Percentiles rank a stretch among this genome's conserved stretches.
Conservation (phyloP, 2,113 vertebrate species). For the Coryphaenoides rupestris region DNA sequence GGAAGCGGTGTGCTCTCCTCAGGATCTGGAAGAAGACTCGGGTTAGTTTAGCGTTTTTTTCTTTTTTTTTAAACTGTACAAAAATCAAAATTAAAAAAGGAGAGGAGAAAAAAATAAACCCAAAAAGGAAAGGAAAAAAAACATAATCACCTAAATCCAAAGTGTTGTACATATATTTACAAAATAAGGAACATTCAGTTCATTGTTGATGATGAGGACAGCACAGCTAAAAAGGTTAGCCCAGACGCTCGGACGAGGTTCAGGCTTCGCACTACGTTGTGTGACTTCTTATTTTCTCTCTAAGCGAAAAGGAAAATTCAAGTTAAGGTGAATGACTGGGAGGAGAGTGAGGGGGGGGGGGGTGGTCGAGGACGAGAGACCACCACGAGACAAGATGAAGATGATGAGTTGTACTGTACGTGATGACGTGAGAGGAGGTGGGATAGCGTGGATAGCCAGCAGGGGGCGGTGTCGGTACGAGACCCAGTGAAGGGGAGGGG, state of each 20-base stretch:
- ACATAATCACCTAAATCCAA: slow-evolving; percentile 53
- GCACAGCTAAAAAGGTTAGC: slow-evolving; percentile 49
- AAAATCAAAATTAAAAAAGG: slow-evolving; percentile 43
- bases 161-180: slow-evolving; percentile 62
- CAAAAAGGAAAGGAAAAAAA: slow-evolving; percentile 31
- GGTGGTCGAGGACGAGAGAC: slow-evolving; percentile 21
- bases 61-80: slow-evolving; percentile 59
- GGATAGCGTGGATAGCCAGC: slow-evolving; percentile 24
- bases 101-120: not conserved
- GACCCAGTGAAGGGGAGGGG: too few relatives aligned
- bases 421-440: slow-evolving; percentile 39
- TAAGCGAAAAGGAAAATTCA: slow-evolving; percentile 41
- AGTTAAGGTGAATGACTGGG: slow-evolving; percentile 34
- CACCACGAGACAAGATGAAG: too few relatives aligned
- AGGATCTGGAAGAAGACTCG: slow-evolving; percentile 32
- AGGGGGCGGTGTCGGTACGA: slow-evolving; percentile 38
- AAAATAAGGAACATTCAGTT: slow-evolving; percentile 56
- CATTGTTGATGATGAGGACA: slow-evolving; percentile 48
- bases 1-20: slow-evolving; percentile 44
- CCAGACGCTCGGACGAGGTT: slow-evolving; percentile 41
- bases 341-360: too few relatives aligned
- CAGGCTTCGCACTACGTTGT: slow-evolving; percentile 39
- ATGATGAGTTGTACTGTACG: slow-evolving; percentile 21
- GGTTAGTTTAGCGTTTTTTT: slow-evolving; percentile 16
- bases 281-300: slow-evolving; percentile 43